Conservation (phyloP, 2,888 invertebrate species). For the Yponomeuta malinellus region DNA sequence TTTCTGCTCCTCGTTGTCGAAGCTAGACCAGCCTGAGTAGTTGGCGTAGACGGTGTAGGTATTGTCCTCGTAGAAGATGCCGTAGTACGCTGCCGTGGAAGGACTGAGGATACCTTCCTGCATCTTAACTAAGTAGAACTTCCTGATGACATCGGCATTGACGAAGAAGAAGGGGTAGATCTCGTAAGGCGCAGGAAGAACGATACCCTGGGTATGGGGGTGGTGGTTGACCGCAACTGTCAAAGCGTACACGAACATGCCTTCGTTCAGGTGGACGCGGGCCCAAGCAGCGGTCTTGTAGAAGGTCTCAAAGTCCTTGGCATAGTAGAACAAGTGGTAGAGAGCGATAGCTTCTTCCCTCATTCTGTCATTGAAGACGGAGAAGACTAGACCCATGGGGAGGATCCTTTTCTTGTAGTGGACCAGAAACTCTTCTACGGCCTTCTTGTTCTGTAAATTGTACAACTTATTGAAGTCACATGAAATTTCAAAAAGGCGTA, state of each 20-base stretch:
- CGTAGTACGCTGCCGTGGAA: conserved; percentile 46
- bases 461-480: background rate
- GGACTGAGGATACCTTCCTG: conserved; percentile 41
- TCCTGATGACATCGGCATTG: conserved; percentile 71
- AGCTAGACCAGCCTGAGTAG: conserved; percentile 70
- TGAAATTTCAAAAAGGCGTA: background rate
- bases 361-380: conserved; percentile 61
- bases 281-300: conserved; percentile 75
- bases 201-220: conserved; percentile 71
- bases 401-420: conserved; percentile 61
- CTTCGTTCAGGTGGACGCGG: conserved; percentile 76
- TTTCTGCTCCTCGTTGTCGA: conserved; percentile 74
- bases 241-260: conserved; percentile 78
- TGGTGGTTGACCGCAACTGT: conserved; percentile 77
- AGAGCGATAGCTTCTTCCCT: conserved; percentile 68
- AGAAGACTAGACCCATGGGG: conserved; percentile 66
- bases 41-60: conserved; percentile 73
- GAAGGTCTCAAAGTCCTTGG: conserved; percentile 78
- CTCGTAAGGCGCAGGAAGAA: conserved; percentile 82
- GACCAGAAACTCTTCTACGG: conserved; percentile 56
- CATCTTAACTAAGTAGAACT: conserved; percentile 59
- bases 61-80: conserved; percentile 53
- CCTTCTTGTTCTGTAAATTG: conserved; percentile 50
- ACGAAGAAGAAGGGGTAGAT: conserved; percentile 79
- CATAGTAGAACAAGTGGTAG: conserved; percentile 75